Base-by-base conservation (phyloP, 2,888 invertebrate genomes). In the Cryptocheilus praepositus region DNA sequence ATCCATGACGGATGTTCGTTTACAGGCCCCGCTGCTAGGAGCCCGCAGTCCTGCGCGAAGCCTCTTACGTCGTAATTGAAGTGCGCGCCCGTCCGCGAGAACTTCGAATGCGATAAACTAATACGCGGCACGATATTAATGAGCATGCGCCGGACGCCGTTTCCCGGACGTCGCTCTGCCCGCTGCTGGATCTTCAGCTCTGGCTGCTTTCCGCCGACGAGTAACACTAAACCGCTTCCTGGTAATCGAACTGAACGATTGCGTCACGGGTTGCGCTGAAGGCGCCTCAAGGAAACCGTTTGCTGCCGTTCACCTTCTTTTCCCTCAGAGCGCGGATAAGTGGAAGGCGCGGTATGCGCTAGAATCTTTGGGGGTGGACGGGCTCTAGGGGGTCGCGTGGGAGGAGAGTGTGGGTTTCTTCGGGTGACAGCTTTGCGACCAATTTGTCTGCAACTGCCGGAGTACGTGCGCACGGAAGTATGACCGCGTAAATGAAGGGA, bases 1-100 rank as follows among this genome's bases (percentile, higher is more conserved):
- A 69, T 69, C 65, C 66, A 61, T 61, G 61, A 66, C 68, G 68
- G 66, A 69, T 66, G 65, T 69, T 69, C 56, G 45, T 61, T 55
- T 46, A 49, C 49, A 18, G 36, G 36, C 36, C 7, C 13, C 36
- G 36, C 36, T 11, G 36, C 7, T 11, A 36, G 36, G 36, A 36
- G 36, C 36, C 25, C 25, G 5, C 25, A 25, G 25, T 25, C 25
- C 3, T 25, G 25, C 25, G 5, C 5, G 8, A 7, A 11, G 36
- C 36, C 36, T 36, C 16, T 49, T 49, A 49, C 49, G 18, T 16
- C 49, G 49, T 49, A 49, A 49, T 49, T 49, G 49, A 49, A 49
- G 49, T 49, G 21, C 21, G 21, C 53, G 53, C 53, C 16, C 22
- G 53, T 36, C 36, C 8, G 36, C 36, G 36, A 36, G 21, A 53